Evolutionary conservation across 2,888 invertebrate genomes (phyloP), one percentile per base, ranked within the genome.

Genomic region (Nycteola revayana): DNA sequence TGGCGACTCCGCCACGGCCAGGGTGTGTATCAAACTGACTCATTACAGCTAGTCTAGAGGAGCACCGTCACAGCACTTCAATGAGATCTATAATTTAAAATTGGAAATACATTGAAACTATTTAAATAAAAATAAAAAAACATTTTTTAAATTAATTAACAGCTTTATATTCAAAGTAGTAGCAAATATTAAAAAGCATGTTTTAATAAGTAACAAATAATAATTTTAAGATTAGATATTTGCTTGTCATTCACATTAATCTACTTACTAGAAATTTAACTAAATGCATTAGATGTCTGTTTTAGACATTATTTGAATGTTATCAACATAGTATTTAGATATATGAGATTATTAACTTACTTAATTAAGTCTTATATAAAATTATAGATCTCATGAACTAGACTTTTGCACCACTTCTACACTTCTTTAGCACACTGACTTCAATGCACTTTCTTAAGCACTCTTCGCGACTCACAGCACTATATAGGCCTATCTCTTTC

Each of bases 1-100:
- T 95, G 94, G 94, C 91, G 94, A 94, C 90, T 90, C 92, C 91
- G 91, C 93, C 90, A 93, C 92, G 80, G 93, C 94, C 91, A 93
- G 94, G 94, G 94, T 94, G 94, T 93, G 94, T 94, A 94, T 93
- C 91, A 72, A 80, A 78, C 76, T 62, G 66, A 83, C 75, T 76
- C 75, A 65, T 67, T 82, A 81, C 86, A 84, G 80, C 76, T 84
- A 80, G 66, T 66, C 67, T 85, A 86, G 86, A 76, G 79, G 79
- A 81, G 87, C 87, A 87, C 84, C 62, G 64, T 75, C 75, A 76
- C 69, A 68, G 80, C 82, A 84, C 83, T 71, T 63, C 64, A 53
- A 60, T 73, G 83, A 78, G 86, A 76, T 85, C 83, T 84, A 77
- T 82, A 77, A 81, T 79, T 71, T 53, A 44, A 21, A 26, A 23